Evolutionary conservation across 2,797 vertebrate genomes (phyloP).

Genomic region (Muscicapa striata): DNA sequence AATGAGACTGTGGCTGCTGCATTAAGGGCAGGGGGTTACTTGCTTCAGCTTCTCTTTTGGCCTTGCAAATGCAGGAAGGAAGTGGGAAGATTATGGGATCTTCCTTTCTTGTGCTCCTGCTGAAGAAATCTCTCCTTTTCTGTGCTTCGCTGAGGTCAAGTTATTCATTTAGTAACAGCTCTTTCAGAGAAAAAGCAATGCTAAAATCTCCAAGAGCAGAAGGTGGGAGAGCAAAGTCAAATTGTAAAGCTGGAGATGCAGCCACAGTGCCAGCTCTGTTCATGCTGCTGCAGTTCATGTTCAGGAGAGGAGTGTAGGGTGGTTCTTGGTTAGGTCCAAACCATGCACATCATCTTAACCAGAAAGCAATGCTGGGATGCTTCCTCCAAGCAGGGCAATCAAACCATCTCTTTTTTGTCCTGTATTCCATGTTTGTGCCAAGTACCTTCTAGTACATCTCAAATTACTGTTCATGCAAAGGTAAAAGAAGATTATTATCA

Average conservation of each 20-base stretch:
- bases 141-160: neutral
- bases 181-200: neutral
- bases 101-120: neutral
- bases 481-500: neutral
- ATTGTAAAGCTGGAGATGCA: neutral
- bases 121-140: neutral
- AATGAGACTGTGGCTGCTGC: constrained; percentile 6
- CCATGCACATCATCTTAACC: neutral
- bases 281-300: neutral
- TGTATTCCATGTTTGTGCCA: neutral
- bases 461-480: neutral
- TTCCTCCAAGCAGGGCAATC: neutral
- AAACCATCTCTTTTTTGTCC: neutral
- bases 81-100: neutral
- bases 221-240: neutral
- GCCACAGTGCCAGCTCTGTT: neutral
- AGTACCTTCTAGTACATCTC: neutral
- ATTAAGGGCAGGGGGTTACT: neutral
- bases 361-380: neutral
- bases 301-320: neutral
- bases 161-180: neutral
- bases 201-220: neutral
- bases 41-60: constrained; percentile 1
- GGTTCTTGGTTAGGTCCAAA: neutral
- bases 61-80: neutral